phyloP scores from a whole-genome alignment of 2,797 vertebrate species.

The Sebastes ruberrimus region DNA sequence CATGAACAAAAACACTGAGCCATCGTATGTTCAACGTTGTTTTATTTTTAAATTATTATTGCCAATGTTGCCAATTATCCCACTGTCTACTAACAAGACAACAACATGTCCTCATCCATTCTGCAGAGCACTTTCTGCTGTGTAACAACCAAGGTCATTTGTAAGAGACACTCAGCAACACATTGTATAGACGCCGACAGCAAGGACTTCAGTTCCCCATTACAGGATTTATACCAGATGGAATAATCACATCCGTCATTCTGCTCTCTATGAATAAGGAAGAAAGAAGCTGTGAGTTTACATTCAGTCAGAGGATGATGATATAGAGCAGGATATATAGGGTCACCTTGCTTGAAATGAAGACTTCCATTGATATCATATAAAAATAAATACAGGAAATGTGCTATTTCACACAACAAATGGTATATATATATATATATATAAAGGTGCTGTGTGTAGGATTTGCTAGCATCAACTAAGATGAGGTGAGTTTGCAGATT shows the following conservation, averaged over 20 bases:
- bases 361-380: too few species aligned
- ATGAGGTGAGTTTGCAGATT: too few species aligned
- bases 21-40: not conserved
- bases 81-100: not conserved
- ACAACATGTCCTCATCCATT: not conserved
- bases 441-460: too few species aligned
- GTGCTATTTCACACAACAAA: too few species aligned
- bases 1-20: not conserved
- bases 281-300: not conserved
- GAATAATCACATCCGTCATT: not conserved
- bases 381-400: too few species aligned
- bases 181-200: not conserved
- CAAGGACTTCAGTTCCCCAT: not conserved
- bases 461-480: rapidly evolving
- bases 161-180: not conserved
- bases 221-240: not conserved
- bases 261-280: too few species aligned
- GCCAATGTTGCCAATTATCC: not conserved
- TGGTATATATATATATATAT: too few species aligned
- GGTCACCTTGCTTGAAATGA: too few species aligned
- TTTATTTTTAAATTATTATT: too few species aligned
- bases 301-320: not conserved
- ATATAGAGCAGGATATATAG: too few species aligned
- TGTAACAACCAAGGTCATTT: not conserved
- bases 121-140: not conserved